Conservation (phyloP, 2,113 vertebrate genomes). For the Syngnathus scovelli region DNA sequence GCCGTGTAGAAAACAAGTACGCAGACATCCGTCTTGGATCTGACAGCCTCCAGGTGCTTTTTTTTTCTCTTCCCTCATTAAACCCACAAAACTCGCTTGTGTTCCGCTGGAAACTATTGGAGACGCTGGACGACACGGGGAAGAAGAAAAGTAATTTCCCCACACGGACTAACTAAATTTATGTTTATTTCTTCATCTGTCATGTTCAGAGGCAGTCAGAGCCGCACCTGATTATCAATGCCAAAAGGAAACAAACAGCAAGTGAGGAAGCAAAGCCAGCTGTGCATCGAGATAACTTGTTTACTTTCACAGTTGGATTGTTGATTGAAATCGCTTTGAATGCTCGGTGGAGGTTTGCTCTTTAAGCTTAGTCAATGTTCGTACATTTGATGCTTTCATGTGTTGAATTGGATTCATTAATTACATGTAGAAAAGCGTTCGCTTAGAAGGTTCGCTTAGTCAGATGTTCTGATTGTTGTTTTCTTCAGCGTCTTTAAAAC, state of each 20-base stretch:
- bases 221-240: neutral
- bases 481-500: no score
- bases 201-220: neutral
- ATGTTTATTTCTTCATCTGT: constrained; percentile 11
- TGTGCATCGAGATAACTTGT: neutral
- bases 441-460: no score
- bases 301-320: neutral
- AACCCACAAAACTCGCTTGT: neutral
- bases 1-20: neutral
- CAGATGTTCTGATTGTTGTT: no score
- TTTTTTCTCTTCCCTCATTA: neutral
- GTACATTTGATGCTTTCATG: no score
- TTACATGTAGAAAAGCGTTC: no score
- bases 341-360: neutral
- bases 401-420: no score
- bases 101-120: neutral
- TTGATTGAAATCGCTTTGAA: neutral
- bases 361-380: neutral
- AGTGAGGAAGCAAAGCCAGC: neutral
- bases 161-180: constrained; percentile 1
- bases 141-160: constrained; percentile 4
- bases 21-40: neutral
- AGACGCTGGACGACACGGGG: neutral
- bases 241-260: neutral
- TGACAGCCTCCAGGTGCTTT: constrained; percentile 4